These are phyloP conservation scores for Littorina saxatilis DNA, from an alignment of 1,140 invertebrate genomes.

Conservation along the genomic window DNA sequence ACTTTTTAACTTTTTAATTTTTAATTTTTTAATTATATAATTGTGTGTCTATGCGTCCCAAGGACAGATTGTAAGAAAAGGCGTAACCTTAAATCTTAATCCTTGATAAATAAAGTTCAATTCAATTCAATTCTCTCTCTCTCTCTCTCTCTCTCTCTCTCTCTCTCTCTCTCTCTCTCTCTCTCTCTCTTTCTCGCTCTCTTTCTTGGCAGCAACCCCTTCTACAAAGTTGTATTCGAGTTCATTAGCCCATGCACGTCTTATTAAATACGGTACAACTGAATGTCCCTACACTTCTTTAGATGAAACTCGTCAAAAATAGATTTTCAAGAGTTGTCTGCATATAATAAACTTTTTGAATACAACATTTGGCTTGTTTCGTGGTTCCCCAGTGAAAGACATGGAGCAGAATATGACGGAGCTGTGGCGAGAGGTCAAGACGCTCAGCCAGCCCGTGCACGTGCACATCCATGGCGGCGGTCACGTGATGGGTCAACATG, in stretches of 20 bases:
- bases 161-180: conserved; percentile 22
- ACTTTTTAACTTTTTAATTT: too few relatives aligned
- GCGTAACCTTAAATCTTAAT: too few relatives aligned
- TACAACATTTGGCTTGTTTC: too few relatives aligned
- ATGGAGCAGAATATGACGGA: conserved; percentile 23
- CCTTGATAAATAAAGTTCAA: too few relatives aligned
- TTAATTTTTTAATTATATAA: too few relatives aligned
- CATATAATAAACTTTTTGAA: not conserved
- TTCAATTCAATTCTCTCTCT: too few relatives aligned
- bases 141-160: conserved; percentile 32
- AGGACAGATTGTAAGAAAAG: too few relatives aligned
- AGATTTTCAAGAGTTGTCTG: not conserved
- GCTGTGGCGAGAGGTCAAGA: conserved; percentile 28
- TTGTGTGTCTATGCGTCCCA: too few relatives aligned
- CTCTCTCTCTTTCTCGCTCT: too few relatives aligned
- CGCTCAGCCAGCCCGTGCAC: conserved; percentile 26
- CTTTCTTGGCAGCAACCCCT: conserved; percentile 12
- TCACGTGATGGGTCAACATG: conserved; percentile 10
- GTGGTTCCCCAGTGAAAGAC: conserved; percentile 4
- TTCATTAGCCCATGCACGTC: not conserved
- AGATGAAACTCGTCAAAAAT: too few relatives aligned
- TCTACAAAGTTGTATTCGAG: too few relatives aligned
- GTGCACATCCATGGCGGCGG: conserved; percentile 37
- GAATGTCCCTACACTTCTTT: not conserved
- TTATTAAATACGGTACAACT: not conserved